phyloP scores from a whole-genome alignment of 2,113 vertebrate species.

The Nothocercus julius region DNA sequence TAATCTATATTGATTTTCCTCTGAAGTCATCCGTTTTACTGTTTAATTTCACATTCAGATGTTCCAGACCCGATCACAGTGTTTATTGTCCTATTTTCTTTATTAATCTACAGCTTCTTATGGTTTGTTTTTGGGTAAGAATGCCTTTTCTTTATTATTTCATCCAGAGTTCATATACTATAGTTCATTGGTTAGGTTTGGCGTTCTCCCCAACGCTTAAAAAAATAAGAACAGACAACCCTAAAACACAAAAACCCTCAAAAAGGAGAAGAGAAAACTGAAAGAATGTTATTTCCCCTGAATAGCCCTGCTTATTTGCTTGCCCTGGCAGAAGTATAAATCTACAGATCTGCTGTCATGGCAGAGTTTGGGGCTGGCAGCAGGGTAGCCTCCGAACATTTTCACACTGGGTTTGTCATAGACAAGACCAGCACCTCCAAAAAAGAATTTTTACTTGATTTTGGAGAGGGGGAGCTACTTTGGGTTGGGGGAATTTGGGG shows the following conservation, averaged over 20 bases:
- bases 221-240: neutral
- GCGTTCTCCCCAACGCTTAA: neutral
- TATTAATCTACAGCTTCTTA: neutral
- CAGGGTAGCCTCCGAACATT: neutral
- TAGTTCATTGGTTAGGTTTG: neutral
- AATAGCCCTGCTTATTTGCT: neutral
- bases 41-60: neutral
- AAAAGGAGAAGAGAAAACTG: neutral
- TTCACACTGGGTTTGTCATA: neutral
- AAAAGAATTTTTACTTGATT: neutral
- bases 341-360: neutral
- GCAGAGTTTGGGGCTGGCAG: neutral
- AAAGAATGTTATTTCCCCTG: neutral
- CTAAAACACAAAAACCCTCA: neutral
- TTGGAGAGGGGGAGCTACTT: neutral
- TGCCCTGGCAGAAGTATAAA: neutral
- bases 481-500: neutral
- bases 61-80: neutral
- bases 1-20: neutral
- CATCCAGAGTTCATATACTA: neutral
- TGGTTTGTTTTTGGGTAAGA: neutral
- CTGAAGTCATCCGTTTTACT: neutral
- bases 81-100: neutral
- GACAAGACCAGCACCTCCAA: neutral
- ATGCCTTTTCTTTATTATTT: neutral